phyloP scores from a whole-genome alignment of 2,888 invertebrate species.

The Agrotis exclamationis region DNA sequence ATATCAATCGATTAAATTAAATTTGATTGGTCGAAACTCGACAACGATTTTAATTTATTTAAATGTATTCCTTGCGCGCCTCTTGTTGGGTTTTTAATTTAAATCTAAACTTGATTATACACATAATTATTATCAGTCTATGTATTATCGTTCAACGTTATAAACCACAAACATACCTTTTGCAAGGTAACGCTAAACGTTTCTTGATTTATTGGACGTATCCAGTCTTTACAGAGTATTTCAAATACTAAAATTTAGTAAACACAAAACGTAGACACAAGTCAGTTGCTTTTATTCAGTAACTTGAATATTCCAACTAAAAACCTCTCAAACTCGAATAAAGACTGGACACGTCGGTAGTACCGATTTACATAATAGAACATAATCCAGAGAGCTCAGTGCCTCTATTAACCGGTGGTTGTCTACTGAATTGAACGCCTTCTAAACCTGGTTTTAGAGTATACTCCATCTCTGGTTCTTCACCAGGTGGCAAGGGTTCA shows the following conservation, averaged over 20 bases:
- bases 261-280: neutral
- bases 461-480: conserved; percentile 89
- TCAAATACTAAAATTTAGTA: conserved; percentile 10
- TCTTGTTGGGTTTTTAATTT: conserved; percentile 11
- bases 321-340: neutral
- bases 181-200: conserved; percentile 3
- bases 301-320: conserved; percentile 1
- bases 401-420: conserved; percentile 94
- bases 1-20: conserved; percentile 36
- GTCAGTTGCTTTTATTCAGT: conserved; percentile 2
- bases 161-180: conserved; percentile 25
- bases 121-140: conserved; percentile 50
- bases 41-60: conserved; percentile 19
- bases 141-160: conserved; percentile 20
- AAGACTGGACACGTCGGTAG: conserved; percentile 13
- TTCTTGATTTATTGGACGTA: neutral
- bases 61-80: conserved; percentile 25
- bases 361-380: conserved; percentile 93
- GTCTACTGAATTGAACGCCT: conserved; percentile 93
- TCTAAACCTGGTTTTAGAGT: conserved; percentile 92
- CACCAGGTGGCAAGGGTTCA: conserved; percentile 92
- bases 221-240: conserved; percentile 10
- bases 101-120: conserved; percentile 26
- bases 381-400: conserved; percentile 96
- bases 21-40: conserved; percentile 13